Evolutionary conservation across 2,888 invertebrate genomes (phyloP).

Genomic region (Callimorpha dominula): DNA sequence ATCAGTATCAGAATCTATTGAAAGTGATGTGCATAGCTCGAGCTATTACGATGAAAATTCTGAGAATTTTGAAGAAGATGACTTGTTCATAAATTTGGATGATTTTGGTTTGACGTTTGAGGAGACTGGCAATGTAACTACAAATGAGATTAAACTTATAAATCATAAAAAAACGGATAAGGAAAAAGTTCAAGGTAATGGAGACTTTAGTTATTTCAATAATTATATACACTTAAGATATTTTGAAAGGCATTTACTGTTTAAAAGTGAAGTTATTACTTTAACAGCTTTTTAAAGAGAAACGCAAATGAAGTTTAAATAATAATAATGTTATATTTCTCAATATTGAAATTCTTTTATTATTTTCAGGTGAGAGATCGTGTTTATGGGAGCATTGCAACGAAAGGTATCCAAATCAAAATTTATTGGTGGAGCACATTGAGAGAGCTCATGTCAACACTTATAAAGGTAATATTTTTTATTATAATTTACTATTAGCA

Average conservation of each 20-base stretch:
- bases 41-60: slow-evolving; percentile 81
- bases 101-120: slow-evolving; percentile 79
- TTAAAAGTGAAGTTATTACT: too few relatives aligned
- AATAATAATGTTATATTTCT: too few relatives aligned
- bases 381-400: slow-evolving; percentile 97
- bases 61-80: slow-evolving; percentile 80
- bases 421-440: slow-evolving; percentile 93
- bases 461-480: slow-evolving; percentile 86
- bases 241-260: neutral
- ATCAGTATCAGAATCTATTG: slow-evolving; percentile 79
- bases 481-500: slow-evolving; percentile 60
- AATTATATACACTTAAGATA: neutral
- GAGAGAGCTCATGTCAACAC: slow-evolving; percentile 96
- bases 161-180: slow-evolving; percentile 65
- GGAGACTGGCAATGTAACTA: slow-evolving; percentile 62
- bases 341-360: neutral
- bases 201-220: neutral
- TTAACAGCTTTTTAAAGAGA: neutral
- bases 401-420: slow-evolving; percentile 92
- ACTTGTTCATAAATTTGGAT: slow-evolving; percentile 80
- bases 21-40: slow-evolving; percentile 79
- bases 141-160: slow-evolving; percentile 46
- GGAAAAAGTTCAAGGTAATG: slow-evolving; percentile 73
- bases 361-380: slow-evolving; percentile 75
- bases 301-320: neutral